A percentile compares a stretch with the other conserved stretches of the same genome.
Evolutionary conservation across 2,797 vertebrate genomes (phyloP).

Genomic region (Simalia tracyae): DNA sequence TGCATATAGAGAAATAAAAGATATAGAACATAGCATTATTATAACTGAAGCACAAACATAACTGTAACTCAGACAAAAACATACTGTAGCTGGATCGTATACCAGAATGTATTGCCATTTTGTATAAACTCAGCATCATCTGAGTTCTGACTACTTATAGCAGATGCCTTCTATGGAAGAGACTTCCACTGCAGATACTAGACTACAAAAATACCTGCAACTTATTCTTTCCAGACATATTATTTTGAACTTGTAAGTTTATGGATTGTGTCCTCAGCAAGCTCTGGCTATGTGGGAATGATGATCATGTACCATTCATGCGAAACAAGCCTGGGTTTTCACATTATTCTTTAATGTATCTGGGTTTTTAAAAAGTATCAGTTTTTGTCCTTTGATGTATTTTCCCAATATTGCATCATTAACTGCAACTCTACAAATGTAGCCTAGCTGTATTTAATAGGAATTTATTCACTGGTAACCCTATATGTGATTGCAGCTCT

Average conservation of each 20-base stretch:
- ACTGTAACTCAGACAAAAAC: neutral
- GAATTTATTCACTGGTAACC: neutral
- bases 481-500: neutral
- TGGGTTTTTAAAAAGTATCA: neutral
- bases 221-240: neutral
- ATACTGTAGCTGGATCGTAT: neutral
- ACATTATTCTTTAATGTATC: neutral
- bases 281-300: neutral
- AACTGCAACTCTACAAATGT: neutral
- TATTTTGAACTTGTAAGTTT: neutral
- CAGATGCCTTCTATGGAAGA: neutral
- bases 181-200: neutral
- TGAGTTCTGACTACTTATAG: neutral
- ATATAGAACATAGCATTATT: neutral
- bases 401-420: neutral
- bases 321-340: neutral
- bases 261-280: neutral
- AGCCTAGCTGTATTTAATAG: neutral
- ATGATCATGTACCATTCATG: too few relatives aligned
- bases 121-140: neutral
- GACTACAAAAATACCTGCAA: neutral
- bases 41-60: neutral
- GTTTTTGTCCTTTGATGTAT: neutral
- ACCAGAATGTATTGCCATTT: neutral
- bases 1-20: neutral